Percentiles rank a stretch among this genome's conserved stretches.
These are phyloP conservation scores for Pocota personata DNA, from an alignment of 2,888 invertebrate genomes.

Conservation along the genomic window DNA sequence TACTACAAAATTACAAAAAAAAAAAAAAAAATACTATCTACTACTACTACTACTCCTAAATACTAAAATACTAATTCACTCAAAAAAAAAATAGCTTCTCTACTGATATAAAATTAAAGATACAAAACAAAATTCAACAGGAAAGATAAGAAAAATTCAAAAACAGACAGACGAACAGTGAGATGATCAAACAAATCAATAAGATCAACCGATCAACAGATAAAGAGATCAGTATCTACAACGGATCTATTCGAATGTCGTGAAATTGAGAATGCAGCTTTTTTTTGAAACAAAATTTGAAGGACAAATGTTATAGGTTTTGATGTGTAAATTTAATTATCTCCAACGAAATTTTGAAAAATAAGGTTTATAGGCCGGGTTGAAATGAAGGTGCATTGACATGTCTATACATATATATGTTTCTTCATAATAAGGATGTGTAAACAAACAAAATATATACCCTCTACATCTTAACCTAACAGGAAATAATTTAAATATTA, in stretches of 20 bases:
- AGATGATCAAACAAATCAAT: neutral
- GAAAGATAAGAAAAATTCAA: neutral
- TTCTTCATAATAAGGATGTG: neutral
- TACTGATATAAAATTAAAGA: neutral
- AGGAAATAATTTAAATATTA: neutral
- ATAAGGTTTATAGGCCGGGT: slow-evolving; percentile 38
- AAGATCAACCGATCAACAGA: neutral
- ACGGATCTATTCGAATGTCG: neutral
- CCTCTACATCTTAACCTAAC: neutral
- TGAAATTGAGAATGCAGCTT: neutral
- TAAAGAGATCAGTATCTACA: neutral
- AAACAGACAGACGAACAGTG: neutral
- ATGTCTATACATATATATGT: neutral
- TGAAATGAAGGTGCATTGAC: slow-evolving; percentile 32
- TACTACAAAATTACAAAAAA: slow-evolving; percentile 37
- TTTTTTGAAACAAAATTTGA: neutral
- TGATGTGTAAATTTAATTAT: slow-evolving; percentile 22
- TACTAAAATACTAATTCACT: slow-evolving; percentile 40
- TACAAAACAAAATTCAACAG: neutral
- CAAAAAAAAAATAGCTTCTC: slow-evolving; percentile 56
- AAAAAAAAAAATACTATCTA: slow-evolving; percentile 30
- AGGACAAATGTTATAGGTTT: slow-evolving; percentile 19
- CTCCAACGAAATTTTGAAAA: slow-evolving; percentile 39
- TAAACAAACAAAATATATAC: neutral
- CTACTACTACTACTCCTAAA: slow-evolving; percentile 35